phyloP scores from a whole-genome alignment of 2,797 vertebrate species.

The Notamacropus eugenii region DNA sequence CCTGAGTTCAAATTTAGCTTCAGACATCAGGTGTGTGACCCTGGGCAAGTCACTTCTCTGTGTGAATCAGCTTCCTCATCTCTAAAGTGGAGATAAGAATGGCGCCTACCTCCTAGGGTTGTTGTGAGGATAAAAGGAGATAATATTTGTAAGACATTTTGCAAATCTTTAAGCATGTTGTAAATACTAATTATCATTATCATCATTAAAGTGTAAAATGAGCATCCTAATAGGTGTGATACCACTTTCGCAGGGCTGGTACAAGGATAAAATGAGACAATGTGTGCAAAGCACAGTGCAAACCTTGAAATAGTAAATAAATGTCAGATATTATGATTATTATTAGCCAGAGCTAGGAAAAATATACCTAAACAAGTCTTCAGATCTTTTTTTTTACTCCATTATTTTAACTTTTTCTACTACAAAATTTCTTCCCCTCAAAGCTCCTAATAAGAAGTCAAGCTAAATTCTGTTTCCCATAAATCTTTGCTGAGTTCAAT shows the following conservation, averaged over 20 bases:
- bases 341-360: background rate
- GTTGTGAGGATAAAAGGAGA: background rate
- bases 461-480: too few relatives aligned
- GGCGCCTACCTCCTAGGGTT: background rate
- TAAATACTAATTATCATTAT: background rate
- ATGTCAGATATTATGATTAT: background rate
- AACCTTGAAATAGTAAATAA: background rate
- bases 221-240: too few relatives aligned
- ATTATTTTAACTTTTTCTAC: too few relatives aligned
- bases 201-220: background rate
- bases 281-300: background rate
- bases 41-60: background rate
- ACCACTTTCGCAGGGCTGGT: background rate
- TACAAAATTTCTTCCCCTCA: too few relatives aligned
- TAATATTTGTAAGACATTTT: background rate
- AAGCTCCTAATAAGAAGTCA: too few relatives aligned
- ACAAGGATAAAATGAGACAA: background rate
- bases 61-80: background rate
- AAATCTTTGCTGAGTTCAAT: too few relatives aligned
- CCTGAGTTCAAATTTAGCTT: background rate
- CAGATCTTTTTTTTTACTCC: background rate
- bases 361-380: background rate
- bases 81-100: background rate
- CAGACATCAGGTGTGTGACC: background rate
- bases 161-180: background rate